Evolutionary conservation across 2,888 invertebrate species (phyloP).

Genomic region (Lottia gigantea): DNA sequence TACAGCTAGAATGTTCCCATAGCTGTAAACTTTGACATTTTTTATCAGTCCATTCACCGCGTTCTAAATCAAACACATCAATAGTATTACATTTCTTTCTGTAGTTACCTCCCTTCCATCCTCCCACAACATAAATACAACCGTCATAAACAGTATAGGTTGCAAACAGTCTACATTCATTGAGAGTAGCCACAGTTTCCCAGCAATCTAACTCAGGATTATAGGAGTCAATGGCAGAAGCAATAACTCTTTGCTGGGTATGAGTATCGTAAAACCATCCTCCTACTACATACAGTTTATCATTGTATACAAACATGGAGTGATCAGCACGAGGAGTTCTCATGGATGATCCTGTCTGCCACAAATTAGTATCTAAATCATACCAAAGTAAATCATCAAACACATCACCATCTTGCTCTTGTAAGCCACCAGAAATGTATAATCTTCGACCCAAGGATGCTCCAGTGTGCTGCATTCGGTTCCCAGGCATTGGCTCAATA

Average conservation of each 20-base stretch:
- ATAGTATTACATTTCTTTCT: constrained; percentile 77
- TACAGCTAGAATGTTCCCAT: constrained; percentile 79
- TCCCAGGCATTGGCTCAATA: constrained; percentile 47
- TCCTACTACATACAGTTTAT: constrained; percentile 52
- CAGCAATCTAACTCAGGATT: constrained; percentile 74
- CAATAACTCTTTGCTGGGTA: constrained; percentile 72
- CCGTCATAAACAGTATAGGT: constrained; percentile 75
- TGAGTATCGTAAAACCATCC: constrained; percentile 69
- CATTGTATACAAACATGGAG: constrained; percentile 48
- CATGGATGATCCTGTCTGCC: constrained; percentile 48
- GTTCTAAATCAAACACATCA: constrained; percentile 76
- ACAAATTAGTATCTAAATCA: constrained; percentile 42
- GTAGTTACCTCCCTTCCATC: constrained; percentile 77
- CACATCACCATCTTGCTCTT: constrained; percentile 71
- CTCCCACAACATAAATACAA: constrained; percentile 78
- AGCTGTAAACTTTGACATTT: constrained; percentile 77
- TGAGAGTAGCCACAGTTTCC: constrained; percentile 75
- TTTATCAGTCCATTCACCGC: constrained; percentile 74
- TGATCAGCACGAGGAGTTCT: constrained; percentile 57
- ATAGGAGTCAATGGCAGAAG: constrained; percentile 77
- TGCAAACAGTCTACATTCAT: constrained; percentile 78
- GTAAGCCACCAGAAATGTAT: constrained; percentile 73
- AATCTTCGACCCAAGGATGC: constrained; percentile 50
- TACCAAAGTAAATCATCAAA: constrained; percentile 67
- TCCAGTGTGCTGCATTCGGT: constrained; percentile 61